Base-by-base conservation (phyloP, 2,888 invertebrate genomes). In the Trachelus tabidus region DNA sequence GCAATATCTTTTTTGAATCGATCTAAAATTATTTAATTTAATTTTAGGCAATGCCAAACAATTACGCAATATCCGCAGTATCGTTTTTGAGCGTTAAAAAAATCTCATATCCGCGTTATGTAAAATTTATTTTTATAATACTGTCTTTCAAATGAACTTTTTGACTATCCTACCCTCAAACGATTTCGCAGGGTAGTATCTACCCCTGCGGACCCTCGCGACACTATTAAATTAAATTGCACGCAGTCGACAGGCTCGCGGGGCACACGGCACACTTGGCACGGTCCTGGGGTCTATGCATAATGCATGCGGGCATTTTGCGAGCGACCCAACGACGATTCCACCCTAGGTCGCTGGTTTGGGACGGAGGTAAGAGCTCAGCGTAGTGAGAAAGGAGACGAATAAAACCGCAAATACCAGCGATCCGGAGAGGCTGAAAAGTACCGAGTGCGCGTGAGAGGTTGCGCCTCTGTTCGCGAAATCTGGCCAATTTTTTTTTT, bases 221-320 rank as follows among this genome's bases (percentile, higher is more conserved):
- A 71, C 31, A 31, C 71, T 33, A 15, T 71, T 71, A 31, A 71
- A 71, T 71, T 71, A 71, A 71, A 71, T 71, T 30, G 71, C 15
- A 31, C 33, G 12, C 71, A 12, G 71, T 31, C 71, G 71, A 31
- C 31, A 23, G 71, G 2, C 56, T 56, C 56, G 56, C 56, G 56
- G 56, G 56, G 23, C 23, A 56, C 56, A 31, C 71, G 71, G 33
- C 71, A 71, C 31, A 71, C 71, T 71, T 71, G 71, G 71, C 71
- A 71, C 71, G 71, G 15, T 11, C 31, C 71, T 71, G 71, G 31
- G n/a, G 4, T 15, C 71, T 30, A 71, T 71, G 71, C 71, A 71
- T 71, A 71, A 71, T 71, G 71, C 71, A 71, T 33, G 71, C 71
- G 71, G 71, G 31, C 71, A 71, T 71, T 71, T 71, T 71, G 71